These are phyloP conservation scores for Poecilia gillii DNA, from an alignment of 2,797 vertebrate genomes.

Conservation along the genomic window DNA sequence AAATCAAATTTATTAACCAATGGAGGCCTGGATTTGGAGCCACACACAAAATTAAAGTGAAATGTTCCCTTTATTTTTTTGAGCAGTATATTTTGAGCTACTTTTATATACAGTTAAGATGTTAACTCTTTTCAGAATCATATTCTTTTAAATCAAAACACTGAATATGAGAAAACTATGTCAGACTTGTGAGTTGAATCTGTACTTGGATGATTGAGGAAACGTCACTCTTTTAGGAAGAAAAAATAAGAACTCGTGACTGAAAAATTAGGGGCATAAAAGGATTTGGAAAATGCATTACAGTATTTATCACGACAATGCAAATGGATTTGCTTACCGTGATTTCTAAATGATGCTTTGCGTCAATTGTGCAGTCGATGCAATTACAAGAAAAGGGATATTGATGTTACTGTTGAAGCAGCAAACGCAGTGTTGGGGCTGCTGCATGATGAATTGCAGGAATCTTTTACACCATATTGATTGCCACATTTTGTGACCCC, in stretches of 20 bases:
- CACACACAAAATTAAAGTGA: too few relatives aligned
- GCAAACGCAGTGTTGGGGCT: not conserved
- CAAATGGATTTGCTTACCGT: not conserved
- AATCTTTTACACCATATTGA: constrained; percentile 14
- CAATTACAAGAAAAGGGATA: constrained; percentile 1
- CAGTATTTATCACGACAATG: not conserved
- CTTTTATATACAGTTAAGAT: not conserved
- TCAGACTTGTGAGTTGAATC: not conserved
- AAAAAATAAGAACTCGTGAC: not conserved
- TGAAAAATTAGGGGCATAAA: not conserved
- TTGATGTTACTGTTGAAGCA: constrained; percentile 4
- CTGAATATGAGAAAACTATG: not conserved
- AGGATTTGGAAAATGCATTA: not conserved
- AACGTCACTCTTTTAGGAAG: not conserved
- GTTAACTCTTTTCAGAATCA: not conserved
- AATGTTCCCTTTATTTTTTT: too few relatives aligned
- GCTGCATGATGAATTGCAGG: constrained; percentile 31
- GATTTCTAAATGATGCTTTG: constrained; percentile 4
- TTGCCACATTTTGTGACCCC: constrained; percentile 7
- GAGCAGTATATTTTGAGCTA: too few relatives aligned
- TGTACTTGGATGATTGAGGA: too few relatives aligned
- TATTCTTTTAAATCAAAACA: not conserved
- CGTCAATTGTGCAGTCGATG: not conserved
- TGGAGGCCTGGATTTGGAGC: too few relatives aligned
- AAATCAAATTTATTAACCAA: too few relatives aligned